A percentile compares a stretch with the other conserved stretches of the same genome.
Evolutionary conservation across 2,888 invertebrate species (phyloP).

Genomic region (Sylvicola fuscatus): DNA sequence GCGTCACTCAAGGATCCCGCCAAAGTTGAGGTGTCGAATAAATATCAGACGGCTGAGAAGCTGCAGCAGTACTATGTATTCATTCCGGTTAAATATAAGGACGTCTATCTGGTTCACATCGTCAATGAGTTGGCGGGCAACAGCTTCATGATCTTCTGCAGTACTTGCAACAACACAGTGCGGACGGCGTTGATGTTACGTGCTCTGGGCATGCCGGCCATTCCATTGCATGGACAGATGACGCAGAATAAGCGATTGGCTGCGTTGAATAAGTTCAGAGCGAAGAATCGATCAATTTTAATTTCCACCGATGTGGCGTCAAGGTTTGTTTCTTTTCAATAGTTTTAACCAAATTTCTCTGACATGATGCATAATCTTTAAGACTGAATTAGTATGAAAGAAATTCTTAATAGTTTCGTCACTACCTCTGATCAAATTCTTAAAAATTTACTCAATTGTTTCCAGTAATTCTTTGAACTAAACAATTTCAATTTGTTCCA

Average conservation of each 20-base stretch:
- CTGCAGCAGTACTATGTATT: slow-evolving; percentile 88
- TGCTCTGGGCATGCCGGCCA: slow-evolving; percentile 78
- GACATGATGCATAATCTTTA: slow-evolving; percentile 3
- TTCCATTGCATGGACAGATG: slow-evolving; percentile 99
- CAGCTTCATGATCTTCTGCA: slow-evolving; percentile 92
- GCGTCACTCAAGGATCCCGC: slow-evolving; percentile 89
- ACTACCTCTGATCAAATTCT: slow-evolving; percentile 15
- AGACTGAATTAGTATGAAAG: slow-evolving; percentile 6
- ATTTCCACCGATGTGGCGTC: slow-evolving; percentile 98
- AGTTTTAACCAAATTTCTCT: not conserved
- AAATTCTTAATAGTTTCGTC: slow-evolving; percentile 12
- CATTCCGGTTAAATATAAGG: slow-evolving; percentile 91
- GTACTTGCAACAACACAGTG: slow-evolving; percentile 84
- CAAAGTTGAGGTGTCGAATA: slow-evolving; percentile 87
- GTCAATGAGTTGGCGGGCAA: slow-evolving; percentile 90
- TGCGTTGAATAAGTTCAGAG: slow-evolving; percentile 89
- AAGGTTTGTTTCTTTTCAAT: slow-evolving; percentile 32
- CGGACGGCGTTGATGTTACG: slow-evolving; percentile 74
- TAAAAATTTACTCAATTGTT: not conserved
- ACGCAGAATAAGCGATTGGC: slow-evolving; percentile 91
- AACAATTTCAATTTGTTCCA: too few relatives aligned
- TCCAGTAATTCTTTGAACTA: not conserved
- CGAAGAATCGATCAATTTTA: slow-evolving; percentile 78
- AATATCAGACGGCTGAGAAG: slow-evolving; percentile 96
- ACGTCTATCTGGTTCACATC: slow-evolving; percentile 88